phyloP scores from a whole-genome alignment of 2,888 invertebrate species.

The Drosophila algonquin region DNA sequence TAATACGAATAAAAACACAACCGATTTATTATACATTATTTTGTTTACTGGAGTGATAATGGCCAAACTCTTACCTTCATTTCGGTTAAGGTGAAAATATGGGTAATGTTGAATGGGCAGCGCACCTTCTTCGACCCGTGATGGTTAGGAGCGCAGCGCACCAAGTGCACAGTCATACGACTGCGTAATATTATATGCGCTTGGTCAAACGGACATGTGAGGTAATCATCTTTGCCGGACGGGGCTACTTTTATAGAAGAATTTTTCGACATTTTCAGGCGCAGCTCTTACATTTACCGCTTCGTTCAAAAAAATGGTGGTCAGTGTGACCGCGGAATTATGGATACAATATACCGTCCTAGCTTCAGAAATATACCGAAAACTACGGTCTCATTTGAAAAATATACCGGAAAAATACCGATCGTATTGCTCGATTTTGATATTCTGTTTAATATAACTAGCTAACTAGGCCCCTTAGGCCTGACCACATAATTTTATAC shows the following conservation, averaged over 20 bases:
- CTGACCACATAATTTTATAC: no score
- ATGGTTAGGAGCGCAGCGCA: slow-evolving; percentile 86
- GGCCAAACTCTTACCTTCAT: slow-evolving; percentile 48
- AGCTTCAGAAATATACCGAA: no score
- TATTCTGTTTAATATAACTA: no score
- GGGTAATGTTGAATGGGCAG: slow-evolving; percentile 86
- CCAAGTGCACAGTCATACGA: slow-evolving; percentile 85
- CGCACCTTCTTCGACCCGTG: slow-evolving; percentile 81
- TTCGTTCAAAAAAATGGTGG: no score
- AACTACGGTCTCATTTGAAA: no score
- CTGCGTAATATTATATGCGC: slow-evolving; percentile 85
- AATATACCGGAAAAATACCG: no score
- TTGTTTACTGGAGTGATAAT: neutral
- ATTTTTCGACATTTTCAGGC: neutral
- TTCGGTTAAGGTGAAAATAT: slow-evolving; percentile 85
- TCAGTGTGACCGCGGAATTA: no score
- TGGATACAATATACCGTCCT: no score
- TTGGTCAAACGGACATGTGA: slow-evolving; percentile 86
- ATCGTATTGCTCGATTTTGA: no score
- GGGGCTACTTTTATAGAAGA: neutral
- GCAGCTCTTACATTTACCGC: no score
- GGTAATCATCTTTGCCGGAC: slow-evolving; percentile 12
- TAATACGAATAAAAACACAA: slow-evolving; percentile 15
- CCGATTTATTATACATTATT: neutral
- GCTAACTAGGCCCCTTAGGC: no score